Base-by-base conservation (phyloP, 2,888 invertebrate genomes). In the Brachylomia viminalis region DNA sequence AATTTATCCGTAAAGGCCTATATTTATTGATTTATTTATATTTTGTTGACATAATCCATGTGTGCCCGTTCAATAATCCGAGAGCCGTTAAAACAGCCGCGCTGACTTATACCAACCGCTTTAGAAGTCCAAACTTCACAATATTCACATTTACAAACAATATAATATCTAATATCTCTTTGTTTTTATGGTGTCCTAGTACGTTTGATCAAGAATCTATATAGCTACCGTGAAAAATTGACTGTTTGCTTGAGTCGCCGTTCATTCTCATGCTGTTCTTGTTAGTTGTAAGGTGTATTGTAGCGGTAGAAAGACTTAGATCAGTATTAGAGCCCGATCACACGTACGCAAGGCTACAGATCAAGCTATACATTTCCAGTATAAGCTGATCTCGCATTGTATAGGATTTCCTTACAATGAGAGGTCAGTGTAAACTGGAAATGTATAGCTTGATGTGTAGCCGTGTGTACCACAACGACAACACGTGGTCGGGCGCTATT, bases 1-100 rank as follows among this genome's bases (percentile, higher is more conserved):
- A 93, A 91, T 91, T 91, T 93, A 94, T 94, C 94, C 92, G 89
- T 94, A 94, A 93, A 94, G 94, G 94, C 94, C 94, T 95, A 95
- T 95, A 93, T 94, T 94, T 92, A 94, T 93, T 92, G 89, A 93
- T 93, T 92, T 93, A 92, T 94, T 92, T 92, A 90, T 91, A 87
- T 89, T 90, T 90, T 91, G 91, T 91, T 86, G 93, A 92, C 92
- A 92, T 92, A 87, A 84, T 91, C 91, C 91, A 80, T 91, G 83
- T 89, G 91, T 91, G 91, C 91, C 92, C 92, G 84, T 75, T 79
- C 47, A 67, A 75, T 72, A 45, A 23, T 80, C 70, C 69, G 47
- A 67, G 76, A 75, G 82, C 80, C 75, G 70, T 68, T 13, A 42
- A 17, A 61, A 72, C 81, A 65, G 65, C 72, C 80, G 62, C 74